Evolutionary conservation across 2,797 vertebrate species (phyloP).

Genomic region (Hydrophis major): DNA sequence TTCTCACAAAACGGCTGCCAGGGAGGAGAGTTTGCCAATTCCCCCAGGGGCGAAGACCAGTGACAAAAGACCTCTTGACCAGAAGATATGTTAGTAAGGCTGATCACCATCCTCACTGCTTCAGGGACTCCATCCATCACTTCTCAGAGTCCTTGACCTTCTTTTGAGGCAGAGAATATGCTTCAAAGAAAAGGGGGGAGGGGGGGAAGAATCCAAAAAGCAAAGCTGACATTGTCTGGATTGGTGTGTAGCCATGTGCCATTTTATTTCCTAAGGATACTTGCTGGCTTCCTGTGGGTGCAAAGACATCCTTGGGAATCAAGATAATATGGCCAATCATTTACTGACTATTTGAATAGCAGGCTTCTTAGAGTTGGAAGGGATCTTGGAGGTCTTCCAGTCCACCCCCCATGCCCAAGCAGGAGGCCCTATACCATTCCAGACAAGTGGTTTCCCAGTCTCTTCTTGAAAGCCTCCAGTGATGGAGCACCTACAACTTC

Average conservation of each 20-base stretch:
- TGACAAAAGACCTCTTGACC: not conserved
- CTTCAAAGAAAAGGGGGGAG: not conserved
- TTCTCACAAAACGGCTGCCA: not conserved
- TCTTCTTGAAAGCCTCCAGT: not conserved
- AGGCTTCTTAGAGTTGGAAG: not conserved
- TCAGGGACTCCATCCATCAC: not conserved
- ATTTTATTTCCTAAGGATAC: not conserved
- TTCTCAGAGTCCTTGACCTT: not conserved
- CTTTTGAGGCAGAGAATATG: not conserved
- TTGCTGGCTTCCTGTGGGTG: not conserved
- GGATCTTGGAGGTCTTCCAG: not conserved
- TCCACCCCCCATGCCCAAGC: not conserved
- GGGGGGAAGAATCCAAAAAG: not conserved
- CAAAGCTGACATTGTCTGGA: not conserved
- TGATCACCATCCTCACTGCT: not conserved
- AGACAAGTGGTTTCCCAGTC: not conserved
- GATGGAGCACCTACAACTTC: not conserved
- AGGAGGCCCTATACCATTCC: not conserved
- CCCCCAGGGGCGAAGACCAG: not conserved
- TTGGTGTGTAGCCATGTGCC: not conserved
- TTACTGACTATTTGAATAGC: not conserved
- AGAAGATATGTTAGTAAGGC: not conserved
- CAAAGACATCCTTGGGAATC: not conserved
- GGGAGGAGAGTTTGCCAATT: not conserved
- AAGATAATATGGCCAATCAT: not conserved